Conservation (phyloP, 2,797 vertebrate genomes). For the Prionace glauca region DNA sequence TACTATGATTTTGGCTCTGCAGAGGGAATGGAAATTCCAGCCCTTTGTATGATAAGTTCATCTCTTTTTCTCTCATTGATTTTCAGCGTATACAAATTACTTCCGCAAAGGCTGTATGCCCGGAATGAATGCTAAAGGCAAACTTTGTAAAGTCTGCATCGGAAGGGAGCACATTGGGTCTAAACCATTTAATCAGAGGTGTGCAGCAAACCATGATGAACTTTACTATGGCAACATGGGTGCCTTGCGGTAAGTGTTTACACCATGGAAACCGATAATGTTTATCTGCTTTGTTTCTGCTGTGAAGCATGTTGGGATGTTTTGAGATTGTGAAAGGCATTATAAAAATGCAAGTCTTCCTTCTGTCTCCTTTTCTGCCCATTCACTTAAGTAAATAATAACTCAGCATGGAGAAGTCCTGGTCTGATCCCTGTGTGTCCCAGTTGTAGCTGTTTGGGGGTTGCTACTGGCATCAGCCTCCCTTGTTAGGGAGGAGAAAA, state of each 20-base stretch:
- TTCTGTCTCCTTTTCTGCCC: neutral
- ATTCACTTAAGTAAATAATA: neutral
- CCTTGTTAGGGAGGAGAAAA: neutral
- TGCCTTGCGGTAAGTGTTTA: constrained; percentile 64
- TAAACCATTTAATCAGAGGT: constrained; percentile 60
- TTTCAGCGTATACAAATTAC: constrained; percentile 65
- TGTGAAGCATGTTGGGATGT: neutral
- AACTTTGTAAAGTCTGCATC: constrained; percentile 81
- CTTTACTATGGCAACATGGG: constrained; percentile 85
- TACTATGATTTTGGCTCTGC: neutral
- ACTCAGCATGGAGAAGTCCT: neutral
- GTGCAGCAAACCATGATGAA: constrained; percentile 76
- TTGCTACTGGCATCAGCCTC: neutral
- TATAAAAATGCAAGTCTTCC: neutral
- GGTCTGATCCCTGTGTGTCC: neutral
- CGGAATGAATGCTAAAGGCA: constrained; percentile 64
- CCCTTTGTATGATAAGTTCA: neutral
- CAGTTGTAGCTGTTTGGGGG: neutral
- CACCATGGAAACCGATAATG: too few relatives aligned
- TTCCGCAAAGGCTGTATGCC: constrained; percentile 91
- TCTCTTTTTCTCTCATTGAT: neutral
- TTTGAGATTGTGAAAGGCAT: neutral
- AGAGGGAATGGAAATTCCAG: neutral
- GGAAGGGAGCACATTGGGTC: constrained; percentile 66
- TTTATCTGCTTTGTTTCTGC: neutral